These are phyloP conservation scores for Paradoxurus hermaphroditus DNA, from an alignment of 2,113 vertebrate genomes.

Conservation along the genomic window DNA sequence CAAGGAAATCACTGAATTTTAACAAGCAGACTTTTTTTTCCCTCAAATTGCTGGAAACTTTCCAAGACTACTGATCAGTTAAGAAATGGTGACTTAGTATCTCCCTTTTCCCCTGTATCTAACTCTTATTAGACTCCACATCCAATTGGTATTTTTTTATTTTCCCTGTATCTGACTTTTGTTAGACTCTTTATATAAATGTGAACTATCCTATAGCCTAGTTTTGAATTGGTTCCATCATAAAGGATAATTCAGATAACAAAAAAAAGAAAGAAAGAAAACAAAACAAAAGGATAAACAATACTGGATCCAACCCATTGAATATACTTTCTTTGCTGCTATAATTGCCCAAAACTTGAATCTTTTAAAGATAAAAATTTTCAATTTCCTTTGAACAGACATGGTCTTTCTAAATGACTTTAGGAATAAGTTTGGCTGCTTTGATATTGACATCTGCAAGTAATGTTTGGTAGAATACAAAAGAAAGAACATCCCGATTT, in stretches of 20 bases:
- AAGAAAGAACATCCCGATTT: neutral
- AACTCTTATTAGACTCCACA: neutral
- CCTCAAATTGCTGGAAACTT: neutral
- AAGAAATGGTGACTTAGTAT: neutral
- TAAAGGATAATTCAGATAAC: neutral
- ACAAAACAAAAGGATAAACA: neutral
- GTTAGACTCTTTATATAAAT: neutral
- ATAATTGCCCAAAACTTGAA: neutral
- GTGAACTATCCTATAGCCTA: neutral
- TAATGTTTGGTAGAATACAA: neutral
- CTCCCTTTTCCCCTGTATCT: neutral
- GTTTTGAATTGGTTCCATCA: neutral
- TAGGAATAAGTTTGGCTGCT: neutral
- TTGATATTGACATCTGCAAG: neutral
- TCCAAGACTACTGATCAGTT: neutral
- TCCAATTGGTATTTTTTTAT: neutral
- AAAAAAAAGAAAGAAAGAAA: neutral
- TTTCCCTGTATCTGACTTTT: neutral
- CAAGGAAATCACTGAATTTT: neutral
- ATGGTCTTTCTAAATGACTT: neutral
- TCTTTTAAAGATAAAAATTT: neutral
- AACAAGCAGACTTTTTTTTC: neutral
- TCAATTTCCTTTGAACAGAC: neutral
- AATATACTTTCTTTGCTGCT: neutral
- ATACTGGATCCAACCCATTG: neutral